Base-by-base conservation (phyloP, 2,797 vertebrate species). In the Oceanodroma leucorhoa region DNA sequence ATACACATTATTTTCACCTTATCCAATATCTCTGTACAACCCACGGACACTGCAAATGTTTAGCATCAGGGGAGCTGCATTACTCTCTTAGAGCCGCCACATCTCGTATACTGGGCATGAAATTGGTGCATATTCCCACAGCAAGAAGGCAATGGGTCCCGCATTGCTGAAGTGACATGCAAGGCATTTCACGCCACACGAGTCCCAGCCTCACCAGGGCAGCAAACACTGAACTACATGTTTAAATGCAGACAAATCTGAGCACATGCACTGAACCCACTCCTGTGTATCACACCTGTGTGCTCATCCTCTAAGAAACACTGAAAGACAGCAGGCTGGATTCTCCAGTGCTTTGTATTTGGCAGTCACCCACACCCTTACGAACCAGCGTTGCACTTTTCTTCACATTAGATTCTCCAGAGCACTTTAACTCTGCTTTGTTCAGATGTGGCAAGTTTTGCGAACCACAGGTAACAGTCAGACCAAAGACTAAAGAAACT, bases 341-440 rank as follows among this genome's bases (percentile, higher is more conserved):
- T 55, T 50, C 64, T 46, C 48, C 51, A 24, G 26, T 5, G 17
- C 29, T 55, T 87, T 50, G 14, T 29, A 24, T 26, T 64, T 41
- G 7, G 32, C 24, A 23, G 1, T 60, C 76, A 58, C 17, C 20
- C 26, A 55, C 0, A 4, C 2, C n/a, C 2, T 50, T 19, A 58
- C 12, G 77, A 73, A 53, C 22, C 7, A 75, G 60, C 3, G 0
- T 0, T 29, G 48, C 10, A 4, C 29, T 80, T 34, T 18, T 26
- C n/a, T 34, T 57, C 50, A 65, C 36, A 54, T 38, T 9, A 26
- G 29, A 83, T 30, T 69, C 46, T 38, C 51, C 1, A 1, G 21
- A 55, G 41, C 48, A 30, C 13, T 83, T 77, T 11, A 64, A 57
- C 8, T 17, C 34, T 34, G 0, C 17, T 32, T 77, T 53, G 40